Percentiles rank a stretch among this genome's conserved stretches.
phyloP scores from a whole-genome alignment of 1,140 invertebrate genomes.

The Chironomus tepperi region DNA sequence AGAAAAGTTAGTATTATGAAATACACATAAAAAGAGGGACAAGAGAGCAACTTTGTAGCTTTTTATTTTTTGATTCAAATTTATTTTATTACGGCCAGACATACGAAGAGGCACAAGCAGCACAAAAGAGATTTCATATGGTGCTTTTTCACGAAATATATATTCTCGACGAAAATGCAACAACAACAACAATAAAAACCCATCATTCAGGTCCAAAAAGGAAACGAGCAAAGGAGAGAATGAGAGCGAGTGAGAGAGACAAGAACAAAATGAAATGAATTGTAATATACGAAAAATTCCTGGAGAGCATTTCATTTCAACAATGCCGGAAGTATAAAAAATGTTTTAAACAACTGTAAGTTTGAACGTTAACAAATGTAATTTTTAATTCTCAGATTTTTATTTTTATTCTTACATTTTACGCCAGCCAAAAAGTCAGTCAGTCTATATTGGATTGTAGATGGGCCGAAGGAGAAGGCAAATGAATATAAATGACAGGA shows the following conservation, averaged over 20 bases:
- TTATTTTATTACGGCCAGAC: not conserved
- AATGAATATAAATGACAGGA: constrained; percentile 1
- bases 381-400: not conserved
- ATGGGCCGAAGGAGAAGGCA: not conserved
- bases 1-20: too few relatives aligned
- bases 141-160: not conserved
- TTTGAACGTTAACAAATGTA: not conserved
- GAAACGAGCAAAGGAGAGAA: not conserved
- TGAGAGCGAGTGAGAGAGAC: not conserved
- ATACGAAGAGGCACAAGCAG: not conserved
- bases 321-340: constrained; percentile 22
- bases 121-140: not conserved
- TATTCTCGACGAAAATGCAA: not conserved
- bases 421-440: not conserved
- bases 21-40: too few relatives aligned
- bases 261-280: not conserved
- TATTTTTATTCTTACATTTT: not conserved
- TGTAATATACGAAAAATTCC: not conserved
- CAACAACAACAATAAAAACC: not conserved
- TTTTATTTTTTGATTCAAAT: not conserved
- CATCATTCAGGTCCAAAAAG: constrained; percentile 18
- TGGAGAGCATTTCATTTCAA: constrained; percentile 9
- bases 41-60: not conserved
- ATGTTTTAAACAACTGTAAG: constrained; percentile 16
- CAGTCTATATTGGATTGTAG: too few relatives aligned